These are phyloP conservation scores for Eilema griseolum DNA, from an alignment of 2,888 invertebrate genomes.

Conservation along the genomic window DNA sequence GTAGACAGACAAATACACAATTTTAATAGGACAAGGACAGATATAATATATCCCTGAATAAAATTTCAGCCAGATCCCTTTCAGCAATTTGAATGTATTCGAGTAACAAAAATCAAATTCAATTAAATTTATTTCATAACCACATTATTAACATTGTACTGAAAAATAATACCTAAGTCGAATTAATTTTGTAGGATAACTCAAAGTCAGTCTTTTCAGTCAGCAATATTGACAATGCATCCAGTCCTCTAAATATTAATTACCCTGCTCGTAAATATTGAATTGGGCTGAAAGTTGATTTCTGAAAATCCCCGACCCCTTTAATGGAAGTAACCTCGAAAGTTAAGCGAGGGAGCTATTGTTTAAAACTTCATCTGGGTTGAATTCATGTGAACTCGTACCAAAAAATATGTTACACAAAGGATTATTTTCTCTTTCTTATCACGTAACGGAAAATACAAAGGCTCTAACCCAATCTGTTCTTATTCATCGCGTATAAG, in stretches of 20 bases:
- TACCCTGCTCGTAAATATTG: conserved; percentile 3
- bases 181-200: neutral
- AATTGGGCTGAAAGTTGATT: conserved; percentile 9
- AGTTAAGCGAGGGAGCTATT: conserved; percentile 17
- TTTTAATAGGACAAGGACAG: no score
- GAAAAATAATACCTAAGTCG: no score
- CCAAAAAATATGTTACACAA: conserved; percentile 12
- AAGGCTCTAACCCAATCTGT: conserved; percentile 4
- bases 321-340: conserved; percentile 18
- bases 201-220: neutral
- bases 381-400: conserved; percentile 10
- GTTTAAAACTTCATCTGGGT: conserved; percentile 19
- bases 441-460: conserved; percentile 3
- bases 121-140: no score
- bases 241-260: neutral
- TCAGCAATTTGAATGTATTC: no score
- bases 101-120: no score
- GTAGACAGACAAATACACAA: no score
- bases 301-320: conserved; percentile 2
- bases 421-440: conserved; percentile 3
- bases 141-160: no score
- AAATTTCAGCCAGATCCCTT: no score
- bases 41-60: no score
- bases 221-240: neutral
- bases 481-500: neutral